Conservation (phyloP, 2,113 vertebrate genomes). For the Myiagra hebetior region DNA sequence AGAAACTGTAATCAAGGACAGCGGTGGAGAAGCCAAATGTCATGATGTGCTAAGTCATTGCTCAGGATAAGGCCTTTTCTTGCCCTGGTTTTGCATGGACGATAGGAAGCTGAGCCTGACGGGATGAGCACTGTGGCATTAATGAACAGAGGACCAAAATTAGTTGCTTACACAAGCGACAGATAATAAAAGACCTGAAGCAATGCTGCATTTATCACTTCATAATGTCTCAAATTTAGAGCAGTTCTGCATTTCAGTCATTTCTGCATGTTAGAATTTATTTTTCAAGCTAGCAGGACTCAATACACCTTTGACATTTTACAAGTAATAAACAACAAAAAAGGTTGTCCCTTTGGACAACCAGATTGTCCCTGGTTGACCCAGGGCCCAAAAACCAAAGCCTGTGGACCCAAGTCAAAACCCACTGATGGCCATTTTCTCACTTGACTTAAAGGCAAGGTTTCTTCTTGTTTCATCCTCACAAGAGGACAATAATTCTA, state of each 20-base stretch:
- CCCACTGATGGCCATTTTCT: background rate
- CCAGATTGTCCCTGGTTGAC: background rate
- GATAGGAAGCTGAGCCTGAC: background rate
- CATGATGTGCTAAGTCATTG: background rate
- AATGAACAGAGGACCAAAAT: background rate
- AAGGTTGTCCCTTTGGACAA: background rate
- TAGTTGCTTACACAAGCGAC: background rate
- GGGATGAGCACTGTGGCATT: background rate
- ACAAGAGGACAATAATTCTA: background rate
- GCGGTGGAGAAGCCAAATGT: background rate
- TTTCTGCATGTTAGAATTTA: background rate
- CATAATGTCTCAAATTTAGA: background rate
- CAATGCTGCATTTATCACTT: background rate
- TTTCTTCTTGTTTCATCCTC: background rate
- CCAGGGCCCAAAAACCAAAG: background rate
- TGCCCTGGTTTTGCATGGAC: background rate
- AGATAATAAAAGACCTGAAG: background rate
- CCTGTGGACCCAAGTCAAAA: background rate
- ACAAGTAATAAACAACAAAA: background rate
- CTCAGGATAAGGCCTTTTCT: background rate
- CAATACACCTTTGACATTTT: background rate
- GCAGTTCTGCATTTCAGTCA: background rate
- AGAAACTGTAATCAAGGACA: background rate
- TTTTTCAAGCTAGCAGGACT: background rate
- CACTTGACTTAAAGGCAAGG: background rate